Base-by-base conservation (phyloP, 2,113 vertebrate genomes). In the Oryzias javanicus region DNA sequence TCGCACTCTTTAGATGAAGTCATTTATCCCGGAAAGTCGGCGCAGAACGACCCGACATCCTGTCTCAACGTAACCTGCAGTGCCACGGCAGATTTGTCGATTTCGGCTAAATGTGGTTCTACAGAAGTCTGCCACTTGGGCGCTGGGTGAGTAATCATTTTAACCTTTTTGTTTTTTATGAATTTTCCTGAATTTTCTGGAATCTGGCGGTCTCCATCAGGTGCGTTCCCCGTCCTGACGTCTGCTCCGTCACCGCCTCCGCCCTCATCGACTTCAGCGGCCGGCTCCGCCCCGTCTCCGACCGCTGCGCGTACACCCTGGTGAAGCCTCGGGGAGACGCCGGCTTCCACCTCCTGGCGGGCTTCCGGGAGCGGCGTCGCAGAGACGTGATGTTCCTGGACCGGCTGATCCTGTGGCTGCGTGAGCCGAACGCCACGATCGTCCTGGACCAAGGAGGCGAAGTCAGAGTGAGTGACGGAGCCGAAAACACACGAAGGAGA, bases 161-260 rank as follows among this genome's bases (percentile, higher is more conserved):
- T 4, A 2, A 16, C 10, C n/a, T n/a, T n/a, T 16, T 44, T 4
- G 14, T 15, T 17, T 44, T 17, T 8, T 5, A 17, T 5, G 4
- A 17, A 44, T 17, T 16, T 16, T 16, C 4, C 15, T 4, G 42
- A 5, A 6, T 44, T 44, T 44, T 8, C 4, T 49, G 0, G 4
- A 14, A 20, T 20, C 12, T 24, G 3, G 5, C 6, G 14, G 4
- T 24, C 45, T 25, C 22, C 49, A 4, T 16, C 20, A 50, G 49
- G 49, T 50, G 49, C 3, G 14, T 15, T 6, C 49, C 49, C 5
- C 49, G 49, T 14, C 49, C 49, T 29, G 6, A 18, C 41, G 46
- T 44, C 0, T 67, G 65, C 49, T 46, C 55, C 14, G 56, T 67
- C n/a, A 67, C 47, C 10, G 56, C 19, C 29, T 35, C 42, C 65